These are phyloP conservation scores for Ceryle rudis DNA, from an alignment of 2,797 vertebrate genomes.

Conservation along the genomic window DNA sequence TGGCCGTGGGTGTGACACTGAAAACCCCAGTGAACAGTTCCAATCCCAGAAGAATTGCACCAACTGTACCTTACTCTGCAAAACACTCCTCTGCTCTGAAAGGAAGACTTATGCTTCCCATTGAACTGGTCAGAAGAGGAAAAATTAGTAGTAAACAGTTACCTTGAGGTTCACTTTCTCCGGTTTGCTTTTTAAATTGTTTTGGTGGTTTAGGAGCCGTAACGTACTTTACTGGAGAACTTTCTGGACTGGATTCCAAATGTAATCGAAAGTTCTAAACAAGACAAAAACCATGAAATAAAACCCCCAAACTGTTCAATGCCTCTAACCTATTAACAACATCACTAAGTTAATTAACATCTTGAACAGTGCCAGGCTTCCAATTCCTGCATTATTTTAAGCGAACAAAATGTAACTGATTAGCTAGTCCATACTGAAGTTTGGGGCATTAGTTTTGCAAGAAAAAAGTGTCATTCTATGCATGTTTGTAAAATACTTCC, in stretches of 20 bases:
- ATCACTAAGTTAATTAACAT: not conserved
- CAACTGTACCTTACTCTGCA: not conserved
- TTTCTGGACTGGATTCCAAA: constrained; percentile 78
- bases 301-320: not conserved
- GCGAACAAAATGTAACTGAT: not conserved
- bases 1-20: not conserved
- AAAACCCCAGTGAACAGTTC: not conserved
- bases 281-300: constrained; percentile 26
- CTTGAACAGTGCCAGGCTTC: not conserved
- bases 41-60: not conserved
- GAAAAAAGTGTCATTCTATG: not conserved
- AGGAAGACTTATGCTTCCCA: not conserved
- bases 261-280: constrained; percentile 73
- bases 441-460: not conserved
- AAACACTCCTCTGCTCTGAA: not conserved
- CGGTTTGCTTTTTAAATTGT: constrained; percentile 67
- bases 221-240: constrained; percentile 67
- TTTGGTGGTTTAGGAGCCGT: constrained; percentile 55
- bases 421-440: not conserved
- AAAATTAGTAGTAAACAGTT: not conserved
- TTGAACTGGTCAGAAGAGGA: not conserved
- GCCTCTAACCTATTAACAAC: not conserved
- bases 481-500: not conserved
- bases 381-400: not conserved
- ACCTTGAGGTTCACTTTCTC: constrained; percentile 78